These are phyloP conservation scores for Cephalophus harveyi DNA, from an alignment of 2,113 vertebrate genomes.

Conservation along the genomic window DNA sequence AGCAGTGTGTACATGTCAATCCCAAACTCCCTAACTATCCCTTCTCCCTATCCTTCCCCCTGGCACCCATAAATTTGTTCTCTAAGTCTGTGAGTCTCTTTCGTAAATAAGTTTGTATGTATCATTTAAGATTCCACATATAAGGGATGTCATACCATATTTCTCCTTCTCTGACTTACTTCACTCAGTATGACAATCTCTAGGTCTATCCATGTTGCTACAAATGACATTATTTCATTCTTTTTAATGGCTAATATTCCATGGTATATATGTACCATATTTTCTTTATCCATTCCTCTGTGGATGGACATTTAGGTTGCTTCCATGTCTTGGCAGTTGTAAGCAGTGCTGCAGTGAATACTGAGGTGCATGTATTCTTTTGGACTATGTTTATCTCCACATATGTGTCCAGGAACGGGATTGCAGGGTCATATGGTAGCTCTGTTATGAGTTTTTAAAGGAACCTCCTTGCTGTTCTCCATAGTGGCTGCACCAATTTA, in stretches of 20 bases:
- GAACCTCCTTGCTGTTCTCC: background rate
- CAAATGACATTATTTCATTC: background rate
- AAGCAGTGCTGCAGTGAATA: background rate
- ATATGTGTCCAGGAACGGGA: background rate
- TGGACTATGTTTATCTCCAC: background rate
- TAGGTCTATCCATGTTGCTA: background rate
- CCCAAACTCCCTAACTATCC: background rate
- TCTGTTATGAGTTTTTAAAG: background rate
- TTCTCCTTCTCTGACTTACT: background rate
- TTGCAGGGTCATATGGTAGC: background rate
- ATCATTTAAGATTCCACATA: background rate
- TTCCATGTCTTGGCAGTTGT: background rate
- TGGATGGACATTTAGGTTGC: background rate
- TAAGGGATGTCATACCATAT: background rate
- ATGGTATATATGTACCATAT: background rate
- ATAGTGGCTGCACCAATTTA: background rate
- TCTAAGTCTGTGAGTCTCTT: background rate
- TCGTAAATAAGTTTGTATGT: background rate
- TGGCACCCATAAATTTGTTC: background rate
- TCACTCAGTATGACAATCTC: background rate
- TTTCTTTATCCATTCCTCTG: background rate
- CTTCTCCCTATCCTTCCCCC: background rate
- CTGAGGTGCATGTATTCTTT: background rate
- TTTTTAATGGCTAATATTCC: background rate
- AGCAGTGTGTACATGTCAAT: background rate